Evolutionary conservation across 1,140 invertebrate genomes (phyloP), one percentile per base, ranked within the genome.

Genomic region (Drosophila bifasciata): DNA sequence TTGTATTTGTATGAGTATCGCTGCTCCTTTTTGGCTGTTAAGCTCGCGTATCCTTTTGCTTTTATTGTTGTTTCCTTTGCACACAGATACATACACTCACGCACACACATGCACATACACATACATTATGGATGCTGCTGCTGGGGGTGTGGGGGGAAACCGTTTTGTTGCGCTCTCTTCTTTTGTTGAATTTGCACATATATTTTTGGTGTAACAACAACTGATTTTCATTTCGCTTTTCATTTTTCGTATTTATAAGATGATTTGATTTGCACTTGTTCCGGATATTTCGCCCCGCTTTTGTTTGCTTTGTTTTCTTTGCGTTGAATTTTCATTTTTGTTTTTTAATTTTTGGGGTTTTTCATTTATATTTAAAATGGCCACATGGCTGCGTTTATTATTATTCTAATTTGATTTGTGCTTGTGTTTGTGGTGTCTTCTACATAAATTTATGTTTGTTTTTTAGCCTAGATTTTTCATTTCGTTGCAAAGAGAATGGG

Each of bases 21-120:
- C 63, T 73, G 78, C 68, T 79, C 46, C 76, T 46, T 81, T 63
- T 73, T n/a, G n/a, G 23, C 23, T 68, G 52, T 48, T 67, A 63
- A 64, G 62, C 59, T 73, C 49, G 56, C 60, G 52, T 80, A 76
- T 80, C 48, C 71, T 59, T 74, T 62, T 40, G 32, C 17, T 52
- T 3, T 51, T 46, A 32, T 57, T 57, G 60, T 67, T 56, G 17
- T 32, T 66, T 56, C 36, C 13, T 36, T 59, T 64, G 70, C 53
- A 64, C 74, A 63, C 53, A 60, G 46, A 60, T 51, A 32, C 64
- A 60, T 51, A 32, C 64, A 53, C 61, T 41, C 45, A 51, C 66
- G 36, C 53, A 71, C 67, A 70, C 64, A 52, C 48, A 68, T n/a
- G n/a, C 68, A 63, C 43, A 28, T 57, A 48, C 51, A 21, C 40